A percentile compares a stretch with the other conserved stretches of the same genome.
phyloP scores from a whole-genome alignment of 2,113 vertebrate genomes.

The Corvus moneduloides region DNA sequence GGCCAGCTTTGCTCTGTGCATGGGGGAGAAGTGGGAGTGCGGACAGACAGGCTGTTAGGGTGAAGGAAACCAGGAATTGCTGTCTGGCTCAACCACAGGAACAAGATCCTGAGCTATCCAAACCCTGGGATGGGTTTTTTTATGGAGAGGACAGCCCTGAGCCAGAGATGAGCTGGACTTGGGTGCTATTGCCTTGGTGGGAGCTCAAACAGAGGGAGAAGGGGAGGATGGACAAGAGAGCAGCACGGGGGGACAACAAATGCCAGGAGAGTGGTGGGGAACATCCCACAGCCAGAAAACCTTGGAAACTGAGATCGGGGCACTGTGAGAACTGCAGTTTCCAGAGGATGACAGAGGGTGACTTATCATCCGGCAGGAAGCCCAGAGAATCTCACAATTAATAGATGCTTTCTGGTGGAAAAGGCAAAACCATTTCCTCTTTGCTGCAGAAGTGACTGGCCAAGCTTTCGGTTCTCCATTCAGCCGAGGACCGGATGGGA shows the following conservation, averaged over 20 bases:
- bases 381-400: not conserved
- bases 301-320: not conserved
- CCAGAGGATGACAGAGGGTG: not conserved
- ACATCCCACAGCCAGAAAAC: not conserved
- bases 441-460: not conserved
- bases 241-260: not conserved
- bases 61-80: not conserved
- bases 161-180: not conserved
- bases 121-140: not conserved
- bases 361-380: not conserved
- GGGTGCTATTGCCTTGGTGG: not conserved
- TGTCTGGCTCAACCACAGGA: not conserved
- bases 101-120: not conserved
- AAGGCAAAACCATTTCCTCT: not conserved
- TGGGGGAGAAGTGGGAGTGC: not conserved
- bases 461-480: slow-evolving; percentile 39
- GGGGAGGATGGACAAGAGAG: not conserved
- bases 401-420: not conserved
- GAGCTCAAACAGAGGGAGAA: not conserved
- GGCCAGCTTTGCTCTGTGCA: not conserved
- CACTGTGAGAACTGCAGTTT: not conserved
- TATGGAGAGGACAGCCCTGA: not conserved
- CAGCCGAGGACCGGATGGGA: not conserved
- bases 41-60: not conserved
- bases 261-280: not conserved